A percentile compares a stretch with the other conserved stretches of the same genome.
These are phyloP conservation scores for Cisticola juncidis DNA, from an alignment of 2,113 vertebrate species.

Conservation along the genomic window DNA sequence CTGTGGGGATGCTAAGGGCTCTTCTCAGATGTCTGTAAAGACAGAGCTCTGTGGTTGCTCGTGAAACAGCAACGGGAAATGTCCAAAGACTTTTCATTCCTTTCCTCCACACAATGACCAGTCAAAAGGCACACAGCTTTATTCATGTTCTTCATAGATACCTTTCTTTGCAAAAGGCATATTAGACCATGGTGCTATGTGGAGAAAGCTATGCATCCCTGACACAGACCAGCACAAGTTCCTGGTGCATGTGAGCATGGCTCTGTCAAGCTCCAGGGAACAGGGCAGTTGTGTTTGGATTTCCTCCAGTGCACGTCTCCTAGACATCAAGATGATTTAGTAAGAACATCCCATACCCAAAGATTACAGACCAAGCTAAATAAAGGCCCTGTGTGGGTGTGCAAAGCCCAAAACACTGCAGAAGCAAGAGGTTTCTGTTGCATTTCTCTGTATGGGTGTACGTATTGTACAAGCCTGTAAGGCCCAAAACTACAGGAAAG, in stretches of 20 bases:
- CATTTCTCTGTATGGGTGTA: not conserved
- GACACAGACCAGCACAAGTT: not conserved
- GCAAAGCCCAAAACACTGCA: not conserved
- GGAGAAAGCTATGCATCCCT: not conserved
- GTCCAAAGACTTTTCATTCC: not conserved
- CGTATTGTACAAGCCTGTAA: not conserved
- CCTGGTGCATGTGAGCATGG: not conserved
- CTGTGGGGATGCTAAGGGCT: not conserved
- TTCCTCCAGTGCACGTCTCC: not conserved
- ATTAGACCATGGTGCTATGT: not conserved
- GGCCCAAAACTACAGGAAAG: not conserved
- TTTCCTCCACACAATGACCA: not conserved
- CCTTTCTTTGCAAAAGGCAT: not conserved
- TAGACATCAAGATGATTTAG: not conserved
- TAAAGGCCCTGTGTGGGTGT: not conserved
- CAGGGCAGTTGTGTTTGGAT: not conserved
- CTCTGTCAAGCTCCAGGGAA: not conserved
- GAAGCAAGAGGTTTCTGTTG: not conserved
- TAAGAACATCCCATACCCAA: not conserved
- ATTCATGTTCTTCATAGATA: not conserved
- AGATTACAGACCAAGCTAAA: conserved; percentile 22
- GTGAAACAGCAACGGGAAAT: not conserved
- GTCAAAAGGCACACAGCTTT: not conserved
- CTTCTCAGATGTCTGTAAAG: not conserved
- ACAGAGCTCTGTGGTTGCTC: not conserved